Evolutionary conservation across 2,888 invertebrate genomes (phyloP).

Genomic region (Acanthosepion lycidas): DNA sequence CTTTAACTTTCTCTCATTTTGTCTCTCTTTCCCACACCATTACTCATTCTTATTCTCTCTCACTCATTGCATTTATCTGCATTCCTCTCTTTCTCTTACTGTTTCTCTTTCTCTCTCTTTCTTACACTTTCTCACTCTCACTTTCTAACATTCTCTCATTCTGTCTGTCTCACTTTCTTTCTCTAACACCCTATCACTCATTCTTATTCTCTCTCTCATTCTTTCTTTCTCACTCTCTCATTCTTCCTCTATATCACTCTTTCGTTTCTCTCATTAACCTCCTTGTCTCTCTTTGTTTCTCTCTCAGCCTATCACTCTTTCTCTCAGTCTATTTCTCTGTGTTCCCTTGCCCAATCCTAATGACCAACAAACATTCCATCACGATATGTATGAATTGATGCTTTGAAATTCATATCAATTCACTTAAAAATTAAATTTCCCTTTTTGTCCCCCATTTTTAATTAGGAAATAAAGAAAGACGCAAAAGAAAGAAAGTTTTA

Average conservation of each 20-base stretch:
- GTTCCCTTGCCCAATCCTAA: not conserved
- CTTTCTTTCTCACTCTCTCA: too few relatives aligned
- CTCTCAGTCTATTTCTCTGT: not conserved
- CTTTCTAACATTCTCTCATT: not conserved
- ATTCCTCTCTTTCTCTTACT: not conserved
- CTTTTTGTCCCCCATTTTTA: not conserved
- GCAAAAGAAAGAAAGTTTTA: not conserved
- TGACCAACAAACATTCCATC: not conserved
- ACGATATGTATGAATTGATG: not conserved
- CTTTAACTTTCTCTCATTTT: too few relatives aligned
- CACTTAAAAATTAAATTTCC: constrained; percentile 9
- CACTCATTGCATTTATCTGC: too few relatives aligned
- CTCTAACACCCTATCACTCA: too few relatives aligned
- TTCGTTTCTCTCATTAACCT: too few relatives aligned
- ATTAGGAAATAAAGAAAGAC: not conserved
- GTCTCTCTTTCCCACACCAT: too few relatives aligned
- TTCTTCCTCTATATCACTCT: too few relatives aligned
- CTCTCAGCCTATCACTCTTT: too few relatives aligned
- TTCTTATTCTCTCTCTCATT: too few relatives aligned
- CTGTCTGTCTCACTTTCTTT: not conserved
- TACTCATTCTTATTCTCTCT: too few relatives aligned
- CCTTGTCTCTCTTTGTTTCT: too few relatives aligned
- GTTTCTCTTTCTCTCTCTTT: not conserved
- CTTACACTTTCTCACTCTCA: not conserved
- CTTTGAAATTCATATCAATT: constrained; percentile 18